Evolutionary conservation across 2,888 invertebrate genomes (phyloP).

Genomic region (Thera britannica): DNA sequence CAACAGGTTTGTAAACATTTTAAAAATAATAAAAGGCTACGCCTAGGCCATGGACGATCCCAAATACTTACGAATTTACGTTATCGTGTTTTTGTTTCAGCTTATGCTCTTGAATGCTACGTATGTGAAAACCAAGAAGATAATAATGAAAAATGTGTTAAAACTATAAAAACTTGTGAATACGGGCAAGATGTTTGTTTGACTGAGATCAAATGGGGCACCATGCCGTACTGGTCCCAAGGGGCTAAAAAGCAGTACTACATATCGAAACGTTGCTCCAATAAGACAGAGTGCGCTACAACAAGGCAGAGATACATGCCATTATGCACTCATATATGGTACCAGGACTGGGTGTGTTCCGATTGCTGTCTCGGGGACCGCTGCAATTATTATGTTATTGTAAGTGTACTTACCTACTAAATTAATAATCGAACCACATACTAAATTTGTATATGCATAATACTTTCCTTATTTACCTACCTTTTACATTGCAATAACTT

Average conservation of each 20-base stretch:
- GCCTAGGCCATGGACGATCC: too few relatives aligned
- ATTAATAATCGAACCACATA: too few relatives aligned
- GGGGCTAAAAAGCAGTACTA: slow-evolving; percentile 97
- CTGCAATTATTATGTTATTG: slow-evolving; percentile 97
- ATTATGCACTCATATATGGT: slow-evolving; percentile 96
- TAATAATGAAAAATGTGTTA: slow-evolving; percentile 96
- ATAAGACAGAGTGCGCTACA: slow-evolving; percentile 90
- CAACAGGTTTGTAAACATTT: slow-evolving; percentile 19
- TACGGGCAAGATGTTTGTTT: slow-evolving; percentile 94
- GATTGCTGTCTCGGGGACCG: slow-evolving; percentile 98
- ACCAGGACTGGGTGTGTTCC: slow-evolving; percentile 98
- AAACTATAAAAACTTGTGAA: slow-evolving; percentile 95
- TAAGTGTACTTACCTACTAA: slow-evolving; percentile 85
- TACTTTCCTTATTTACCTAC: too few relatives aligned
- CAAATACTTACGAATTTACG: not conserved
- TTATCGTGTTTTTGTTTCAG: slow-evolving; percentile 66
- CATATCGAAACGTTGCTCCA: slow-evolving; percentile 95
- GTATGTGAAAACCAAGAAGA: slow-evolving; percentile 97
- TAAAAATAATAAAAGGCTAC: not conserved
- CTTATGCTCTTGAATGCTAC: slow-evolving; percentile 94
- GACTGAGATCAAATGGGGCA: slow-evolving; percentile 97
- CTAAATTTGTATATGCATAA: too few relatives aligned
- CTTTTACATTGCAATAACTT: too few relatives aligned
- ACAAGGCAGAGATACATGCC: slow-evolving; percentile 89
- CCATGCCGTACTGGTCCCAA: slow-evolving; percentile 97